Evolutionary conservation across 2,797 vertebrate genomes (phyloP).

Genomic region (Gobionotothen gibberifrons): DNA sequence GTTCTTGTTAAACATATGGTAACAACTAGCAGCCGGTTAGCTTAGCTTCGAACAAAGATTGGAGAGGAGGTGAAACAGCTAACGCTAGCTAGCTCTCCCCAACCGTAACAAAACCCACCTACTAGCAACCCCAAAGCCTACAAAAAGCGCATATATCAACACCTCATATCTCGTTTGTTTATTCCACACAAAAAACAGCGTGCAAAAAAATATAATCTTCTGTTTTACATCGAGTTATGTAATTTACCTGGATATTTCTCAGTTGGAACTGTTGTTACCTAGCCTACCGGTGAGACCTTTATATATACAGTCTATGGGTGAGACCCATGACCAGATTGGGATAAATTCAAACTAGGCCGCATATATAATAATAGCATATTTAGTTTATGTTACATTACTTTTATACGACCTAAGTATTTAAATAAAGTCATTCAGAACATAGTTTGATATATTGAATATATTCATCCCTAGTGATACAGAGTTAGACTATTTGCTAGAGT

Average conservation of each 20-base stretch:
- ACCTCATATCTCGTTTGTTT: background rate
- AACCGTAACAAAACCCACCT: background rate
- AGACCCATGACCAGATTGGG: background rate
- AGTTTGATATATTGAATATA: too few relatives aligned
- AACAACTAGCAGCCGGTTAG: background rate
- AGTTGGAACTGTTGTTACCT: background rate
- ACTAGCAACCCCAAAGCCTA: background rate
- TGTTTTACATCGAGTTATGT: background rate
- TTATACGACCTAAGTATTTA: background rate
- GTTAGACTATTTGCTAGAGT: background rate
- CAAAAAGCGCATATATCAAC: background rate
- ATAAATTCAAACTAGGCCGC: too few relatives aligned
- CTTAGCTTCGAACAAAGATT: slow-evolving; percentile 12
- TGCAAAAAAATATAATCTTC: background rate
- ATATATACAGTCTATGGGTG: too few relatives aligned
- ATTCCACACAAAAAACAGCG: background rate
- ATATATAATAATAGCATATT: background rate
- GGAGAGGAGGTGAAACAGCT: background rate
- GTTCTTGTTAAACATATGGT: background rate
- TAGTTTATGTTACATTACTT: background rate
- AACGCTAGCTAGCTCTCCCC: background rate
- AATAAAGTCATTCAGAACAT: too few relatives aligned
- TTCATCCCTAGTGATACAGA: background rate
- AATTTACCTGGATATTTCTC: background rate
- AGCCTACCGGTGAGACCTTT: background rate